phyloP scores from a whole-genome alignment of 2,113 vertebrate species.

The Pithys albifrons region DNA sequence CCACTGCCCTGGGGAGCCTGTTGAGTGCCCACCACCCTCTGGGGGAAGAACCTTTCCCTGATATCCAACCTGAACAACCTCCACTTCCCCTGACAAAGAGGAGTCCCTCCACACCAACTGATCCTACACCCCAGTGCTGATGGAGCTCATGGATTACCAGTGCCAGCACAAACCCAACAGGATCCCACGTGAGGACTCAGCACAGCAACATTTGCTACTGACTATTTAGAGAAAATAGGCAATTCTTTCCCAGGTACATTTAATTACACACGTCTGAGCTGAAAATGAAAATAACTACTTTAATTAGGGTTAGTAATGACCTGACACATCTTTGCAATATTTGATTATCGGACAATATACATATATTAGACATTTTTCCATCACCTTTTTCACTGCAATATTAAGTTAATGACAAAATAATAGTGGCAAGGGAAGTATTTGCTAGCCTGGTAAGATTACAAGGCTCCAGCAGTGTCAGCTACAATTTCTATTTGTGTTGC shows the following conservation, averaged over 20 bases:
- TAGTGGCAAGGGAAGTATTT: not conserved
- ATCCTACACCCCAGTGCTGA: not conserved
- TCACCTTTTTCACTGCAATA: not conserved
- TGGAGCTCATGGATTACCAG: not conserved
- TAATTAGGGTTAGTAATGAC: conserved; percentile 26
- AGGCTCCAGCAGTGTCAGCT: not conserved
- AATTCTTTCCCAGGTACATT: conserved; percentile 24
- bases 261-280: conserved; percentile 32
- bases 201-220: not conserved
- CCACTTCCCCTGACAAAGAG: not conserved
- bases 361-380: not conserved
- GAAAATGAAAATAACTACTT: conserved; percentile 4
- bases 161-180: not conserved
- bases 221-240: not conserved
- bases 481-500: not conserved
- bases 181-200: not conserved
- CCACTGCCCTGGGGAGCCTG: not conserved
- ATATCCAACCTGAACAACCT: not conserved
- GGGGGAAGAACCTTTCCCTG: not conserved
- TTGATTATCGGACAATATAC: not conserved
- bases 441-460: not conserved
- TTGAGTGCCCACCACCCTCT: not conserved
- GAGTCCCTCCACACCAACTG: not conserved
- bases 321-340: not conserved
- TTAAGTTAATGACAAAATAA: not conserved